Base-by-base conservation (phyloP, 23 tunicate genomes). In the Halocynthia roretzi region DNA sequence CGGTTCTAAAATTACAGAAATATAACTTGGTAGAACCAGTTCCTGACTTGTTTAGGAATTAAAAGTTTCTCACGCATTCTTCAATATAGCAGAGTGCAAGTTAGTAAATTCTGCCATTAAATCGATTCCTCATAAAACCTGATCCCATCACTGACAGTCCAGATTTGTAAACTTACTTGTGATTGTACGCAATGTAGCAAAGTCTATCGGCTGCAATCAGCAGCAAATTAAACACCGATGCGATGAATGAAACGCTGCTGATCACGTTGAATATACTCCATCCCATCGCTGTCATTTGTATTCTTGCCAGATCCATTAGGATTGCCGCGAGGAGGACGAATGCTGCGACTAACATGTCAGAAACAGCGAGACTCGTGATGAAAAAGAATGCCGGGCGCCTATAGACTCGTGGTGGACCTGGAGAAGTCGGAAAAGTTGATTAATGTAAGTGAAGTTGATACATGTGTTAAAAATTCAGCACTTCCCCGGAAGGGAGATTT, bases 201-300 rank as follows among this genome's bases (percentile, higher is more conserved):
- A 88, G 84, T 15, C 95, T 58, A 64, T 88, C 95, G 7, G 80
- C n/a, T 7, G 95, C 95, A 40, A 88, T 82, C 40, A 83, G 81
- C 44, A 88, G 72, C 62, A 88, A 72, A 71, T 84, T 80, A 31
- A 78, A 72, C 51, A 83, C 84, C 2, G 95, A 88, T 0, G 87
- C 83, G 48, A 78, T 80, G 81, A 88, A 88, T 17, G 88, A 81
- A 6, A 88, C 65, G 68, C 95, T 88, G 51, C 88, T 81, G 40
- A 75, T 80, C 31, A 83, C 81, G 7, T 86, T 73, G 71, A 88
- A 72, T 14, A 76, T 65, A 15, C 80, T 81, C 95, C 95, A 88
- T 5, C 77, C 21, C 21, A 80, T 15, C 6, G 95, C 80, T 15
- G 79, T 15, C 50, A 83, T 65, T 56, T 83, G 87, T n/a, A 81